Evolutionary conservation across 2,113 vertebrate genomes (phyloP).

Genomic region (Theristicus caerulescens): DNA sequence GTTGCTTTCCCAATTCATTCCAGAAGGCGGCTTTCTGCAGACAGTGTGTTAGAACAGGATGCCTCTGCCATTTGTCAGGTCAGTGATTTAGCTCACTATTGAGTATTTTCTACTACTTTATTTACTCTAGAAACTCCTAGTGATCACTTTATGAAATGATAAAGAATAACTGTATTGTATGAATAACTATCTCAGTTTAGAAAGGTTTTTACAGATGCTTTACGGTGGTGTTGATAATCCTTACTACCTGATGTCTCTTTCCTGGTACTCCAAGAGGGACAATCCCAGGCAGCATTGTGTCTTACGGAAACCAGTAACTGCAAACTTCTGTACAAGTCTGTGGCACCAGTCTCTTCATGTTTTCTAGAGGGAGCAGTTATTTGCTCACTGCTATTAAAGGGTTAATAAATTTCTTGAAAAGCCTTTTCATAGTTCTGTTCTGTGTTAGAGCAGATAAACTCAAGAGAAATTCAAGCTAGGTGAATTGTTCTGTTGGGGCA

Average conservation of each 20-base stretch:
- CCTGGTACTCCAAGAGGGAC: not conserved
- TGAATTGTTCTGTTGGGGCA: not conserved
- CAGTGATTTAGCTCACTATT: not conserved
- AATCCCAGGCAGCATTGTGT: not conserved
- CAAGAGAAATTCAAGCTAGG: not conserved
- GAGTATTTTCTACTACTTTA: not conserved
- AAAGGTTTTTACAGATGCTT: not conserved
- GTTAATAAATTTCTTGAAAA: not conserved
- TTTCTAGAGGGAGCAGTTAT: not conserved
- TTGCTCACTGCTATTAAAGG: not conserved
- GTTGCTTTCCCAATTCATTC: not conserved
- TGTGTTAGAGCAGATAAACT: not conserved
- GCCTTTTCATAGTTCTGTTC: not conserved
- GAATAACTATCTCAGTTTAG: not conserved
- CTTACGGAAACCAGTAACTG: not conserved
- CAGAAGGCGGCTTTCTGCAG: constrained; percentile 8
- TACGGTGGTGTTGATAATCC: not conserved
- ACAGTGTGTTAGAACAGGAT: not conserved
- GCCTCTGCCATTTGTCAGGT: not conserved
- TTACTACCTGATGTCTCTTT: not conserved
- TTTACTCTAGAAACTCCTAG: not conserved
- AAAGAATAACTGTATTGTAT: not conserved
- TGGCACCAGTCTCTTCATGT: not conserved
- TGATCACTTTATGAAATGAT: not conserved
- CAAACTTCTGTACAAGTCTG: not conserved